Percentiles rank a stretch among this genome's conserved stretches.
Conservation (phyloP, 2,888 invertebrate genomes). For the Meliscaeva auricollis region DNA sequence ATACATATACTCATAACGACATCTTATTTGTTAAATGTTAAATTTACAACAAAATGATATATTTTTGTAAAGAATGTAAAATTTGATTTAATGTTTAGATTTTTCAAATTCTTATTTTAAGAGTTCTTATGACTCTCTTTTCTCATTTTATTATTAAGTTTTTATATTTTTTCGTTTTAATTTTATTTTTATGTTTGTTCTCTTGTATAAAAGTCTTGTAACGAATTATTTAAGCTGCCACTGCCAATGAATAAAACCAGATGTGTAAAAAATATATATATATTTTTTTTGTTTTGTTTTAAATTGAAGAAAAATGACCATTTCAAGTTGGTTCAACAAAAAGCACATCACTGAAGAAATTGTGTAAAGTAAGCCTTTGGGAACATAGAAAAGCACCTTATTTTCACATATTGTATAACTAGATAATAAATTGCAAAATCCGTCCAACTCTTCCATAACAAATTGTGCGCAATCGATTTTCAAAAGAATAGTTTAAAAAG, state of each 20-base stretch:
- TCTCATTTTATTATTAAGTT: conserved; percentile 50
- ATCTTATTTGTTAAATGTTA: not conserved
- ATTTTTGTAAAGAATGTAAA: conserved; percentile 22
- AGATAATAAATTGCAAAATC: too few relatives aligned
- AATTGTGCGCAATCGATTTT: too few relatives aligned
- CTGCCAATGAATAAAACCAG: conserved; percentile 74
- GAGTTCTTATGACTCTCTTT: conserved; percentile 16
- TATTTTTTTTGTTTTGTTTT: not conserved
- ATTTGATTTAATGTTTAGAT: not conserved
- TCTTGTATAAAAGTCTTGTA: conserved; percentile 61
- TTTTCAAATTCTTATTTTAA: conserved; percentile 41
- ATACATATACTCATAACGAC: conserved; percentile 36
- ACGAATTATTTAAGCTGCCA: conserved; percentile 69
- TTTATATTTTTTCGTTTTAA: conserved; percentile 31
- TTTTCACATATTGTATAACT: too few relatives aligned
- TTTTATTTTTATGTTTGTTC: conserved; percentile 21
- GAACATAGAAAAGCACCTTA: too few relatives aligned
- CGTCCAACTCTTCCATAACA: too few relatives aligned
- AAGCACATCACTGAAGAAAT: too few relatives aligned
- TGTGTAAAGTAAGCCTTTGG: too few relatives aligned
- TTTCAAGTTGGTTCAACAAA: too few relatives aligned
- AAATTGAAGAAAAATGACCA: too few relatives aligned
- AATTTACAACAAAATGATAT: conserved; percentile 13
- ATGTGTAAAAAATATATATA: conserved; percentile 51
- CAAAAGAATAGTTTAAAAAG: too few relatives aligned